Conservation (phyloP, 2,113 vertebrate species). For the Brienomyrus longianalis region DNA sequence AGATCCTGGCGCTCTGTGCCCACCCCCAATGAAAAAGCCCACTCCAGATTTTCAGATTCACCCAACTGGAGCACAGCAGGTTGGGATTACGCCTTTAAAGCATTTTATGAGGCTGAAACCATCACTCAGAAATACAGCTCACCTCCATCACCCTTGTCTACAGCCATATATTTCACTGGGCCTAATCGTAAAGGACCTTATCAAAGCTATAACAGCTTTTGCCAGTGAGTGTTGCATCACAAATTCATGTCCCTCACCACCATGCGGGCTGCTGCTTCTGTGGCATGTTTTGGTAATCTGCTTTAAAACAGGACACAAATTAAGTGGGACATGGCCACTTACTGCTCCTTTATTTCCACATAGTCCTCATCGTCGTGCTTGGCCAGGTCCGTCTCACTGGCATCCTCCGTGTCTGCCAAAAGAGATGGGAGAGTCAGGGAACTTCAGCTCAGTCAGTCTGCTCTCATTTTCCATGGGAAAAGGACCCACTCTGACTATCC, state of each 20-base stretch:
- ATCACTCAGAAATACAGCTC: background rate
- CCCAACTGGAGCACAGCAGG: background rate
- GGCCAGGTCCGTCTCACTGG: constrained; percentile 92
- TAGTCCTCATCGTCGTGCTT: constrained; percentile 95
- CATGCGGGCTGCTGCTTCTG: background rate
- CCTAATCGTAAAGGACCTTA: background rate
- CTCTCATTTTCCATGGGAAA: background rate
- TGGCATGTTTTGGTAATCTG: background rate
- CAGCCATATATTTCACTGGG: background rate
- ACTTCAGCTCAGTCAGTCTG: background rate
- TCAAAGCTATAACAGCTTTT: background rate
- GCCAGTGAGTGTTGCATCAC: background rate
- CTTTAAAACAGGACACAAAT: background rate
- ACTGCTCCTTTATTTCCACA: constrained; percentile 98
- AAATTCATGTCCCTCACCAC: background rate
- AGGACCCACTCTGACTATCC: background rate
- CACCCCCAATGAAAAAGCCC: background rate
- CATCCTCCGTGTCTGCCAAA: constrained; percentile 88
- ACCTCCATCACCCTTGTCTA: background rate
- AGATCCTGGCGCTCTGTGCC: background rate
- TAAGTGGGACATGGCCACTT: constrained; percentile 46
- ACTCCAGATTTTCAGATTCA: background rate
- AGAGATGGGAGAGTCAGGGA: background rate
- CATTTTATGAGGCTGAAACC: background rate
- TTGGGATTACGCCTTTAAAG: background rate